Percentiles rank a stretch among this genome's conserved stretches.
These are phyloP conservation scores for Hippolais icterina DNA, from an alignment of 2,113 vertebrate species.

Conservation along the genomic window DNA sequence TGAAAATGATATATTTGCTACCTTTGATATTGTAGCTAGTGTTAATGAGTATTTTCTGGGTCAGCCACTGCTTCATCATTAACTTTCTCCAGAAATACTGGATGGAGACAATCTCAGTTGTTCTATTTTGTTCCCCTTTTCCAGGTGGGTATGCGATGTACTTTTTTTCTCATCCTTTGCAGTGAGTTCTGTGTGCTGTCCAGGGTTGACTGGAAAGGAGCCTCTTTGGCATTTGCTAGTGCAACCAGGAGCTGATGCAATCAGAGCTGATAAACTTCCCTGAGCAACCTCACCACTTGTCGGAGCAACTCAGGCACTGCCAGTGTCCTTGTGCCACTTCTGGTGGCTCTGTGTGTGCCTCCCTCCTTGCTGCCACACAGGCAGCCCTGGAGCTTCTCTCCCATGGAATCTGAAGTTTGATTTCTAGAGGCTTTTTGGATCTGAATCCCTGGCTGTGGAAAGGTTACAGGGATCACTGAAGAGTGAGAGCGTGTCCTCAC, in stretches of 20 bases:
- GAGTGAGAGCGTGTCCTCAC: background rate
- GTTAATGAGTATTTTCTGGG: slow-evolving; percentile 13
- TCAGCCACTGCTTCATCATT: slow-evolving; percentile 17
- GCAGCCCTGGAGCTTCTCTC: background rate
- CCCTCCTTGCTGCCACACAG: background rate
- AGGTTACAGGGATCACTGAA: background rate
- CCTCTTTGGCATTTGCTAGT: background rate
- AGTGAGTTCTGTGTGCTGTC: background rate
- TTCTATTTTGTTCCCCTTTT: background rate
- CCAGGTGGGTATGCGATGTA: background rate
- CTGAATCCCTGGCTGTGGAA: background rate
- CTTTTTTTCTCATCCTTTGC: background rate
- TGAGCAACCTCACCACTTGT: background rate
- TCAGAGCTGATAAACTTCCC: background rate
- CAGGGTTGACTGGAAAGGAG: background rate
- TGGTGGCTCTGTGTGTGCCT: background rate
- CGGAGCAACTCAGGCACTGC: background rate
- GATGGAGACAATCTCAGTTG: background rate
- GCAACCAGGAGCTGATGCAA: background rate
- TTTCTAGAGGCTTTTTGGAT: background rate
- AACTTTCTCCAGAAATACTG: background rate
- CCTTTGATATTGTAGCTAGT: background rate
- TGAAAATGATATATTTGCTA: background rate
- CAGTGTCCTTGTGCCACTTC: background rate
- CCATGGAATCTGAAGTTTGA: background rate